Percentiles rank a stretch among this genome's conserved stretches.
Evolutionary conservation across 1,140 invertebrate species (phyloP).

Genomic region (Chionoecetes opilio): DNA sequence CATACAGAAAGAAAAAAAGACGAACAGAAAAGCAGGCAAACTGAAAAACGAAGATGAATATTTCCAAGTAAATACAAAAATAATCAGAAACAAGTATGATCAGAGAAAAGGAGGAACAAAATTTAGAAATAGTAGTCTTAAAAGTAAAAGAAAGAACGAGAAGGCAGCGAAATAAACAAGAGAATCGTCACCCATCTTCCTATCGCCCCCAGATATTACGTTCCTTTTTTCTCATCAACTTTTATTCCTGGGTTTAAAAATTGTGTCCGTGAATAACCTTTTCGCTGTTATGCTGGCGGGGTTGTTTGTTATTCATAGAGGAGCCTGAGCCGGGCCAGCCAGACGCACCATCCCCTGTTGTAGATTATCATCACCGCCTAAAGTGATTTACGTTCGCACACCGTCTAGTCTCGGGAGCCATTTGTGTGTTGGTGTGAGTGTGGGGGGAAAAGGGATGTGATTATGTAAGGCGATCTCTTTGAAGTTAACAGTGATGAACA

Average conservation of each 20-base stretch:
- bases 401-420: neutral
- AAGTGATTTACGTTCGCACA: slow-evolving; percentile 6
- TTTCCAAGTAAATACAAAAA: neutral
- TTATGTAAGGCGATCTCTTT: neutral
- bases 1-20: no score
- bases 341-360: neutral
- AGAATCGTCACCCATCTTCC: neutral
- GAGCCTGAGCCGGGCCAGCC: neutral
- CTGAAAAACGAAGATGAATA: no score
- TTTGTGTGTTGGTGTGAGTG: slow-evolving; percentile 51
- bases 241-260: no score
- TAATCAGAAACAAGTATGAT: neutral
- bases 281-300: neutral
- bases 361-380: slow-evolving; percentile 17
- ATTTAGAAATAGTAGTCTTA: no score
- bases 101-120: neutral
- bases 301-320: neutral
- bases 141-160: neutral
- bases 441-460: neutral
- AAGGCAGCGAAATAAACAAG: neutral
- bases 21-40: no score
- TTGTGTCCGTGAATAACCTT: neutral
- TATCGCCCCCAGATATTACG: no score
- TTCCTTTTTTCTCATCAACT: no score
- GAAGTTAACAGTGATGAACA: neutral